Conservation (phyloP, 2,888 invertebrate genomes). For the Apotomis betuletana region DNA sequence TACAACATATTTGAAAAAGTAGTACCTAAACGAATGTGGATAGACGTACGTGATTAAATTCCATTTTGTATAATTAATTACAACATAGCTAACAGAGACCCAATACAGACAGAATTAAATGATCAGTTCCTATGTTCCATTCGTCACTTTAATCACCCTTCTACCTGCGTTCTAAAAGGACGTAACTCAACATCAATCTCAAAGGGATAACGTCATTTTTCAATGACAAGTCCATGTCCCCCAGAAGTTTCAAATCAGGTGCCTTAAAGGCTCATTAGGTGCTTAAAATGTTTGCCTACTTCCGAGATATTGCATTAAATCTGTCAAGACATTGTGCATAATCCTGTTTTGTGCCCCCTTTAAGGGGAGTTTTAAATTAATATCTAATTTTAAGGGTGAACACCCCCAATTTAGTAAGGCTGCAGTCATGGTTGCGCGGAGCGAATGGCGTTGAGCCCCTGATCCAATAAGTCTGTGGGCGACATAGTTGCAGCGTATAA, state of each 20-base stretch:
- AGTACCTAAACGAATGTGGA: too few species aligned
- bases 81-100: background rate
- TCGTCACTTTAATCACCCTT: background rate
- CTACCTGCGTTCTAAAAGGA: background rate
- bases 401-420: slow-evolving; percentile 54
- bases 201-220: background rate
- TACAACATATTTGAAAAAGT: too few species aligned
- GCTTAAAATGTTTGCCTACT: slow-evolving; percentile 35
- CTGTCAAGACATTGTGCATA: slow-evolving; percentile 60
- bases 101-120: background rate
- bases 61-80: background rate
- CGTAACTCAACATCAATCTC: background rate
- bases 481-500: too few species aligned
- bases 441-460: background rate
- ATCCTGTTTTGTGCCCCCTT: slow-evolving; percentile 54
- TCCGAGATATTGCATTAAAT: slow-evolving; percentile 60
- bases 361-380: slow-evolving; percentile 72
- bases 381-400: slow-evolving; percentile 76
- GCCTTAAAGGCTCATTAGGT: slow-evolving; percentile 32
- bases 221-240: background rate
- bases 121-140: background rate
- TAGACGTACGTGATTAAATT: too few species aligned
- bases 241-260: slow-evolving; percentile 16
- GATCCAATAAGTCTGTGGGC: too few species aligned
- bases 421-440: slow-evolving; percentile 31